Percentiles rank a stretch among this genome's conserved stretches.
phyloP scores from a whole-genome alignment of 1,140 invertebrate genomes.

The Frieseomelitta varia region DNA sequence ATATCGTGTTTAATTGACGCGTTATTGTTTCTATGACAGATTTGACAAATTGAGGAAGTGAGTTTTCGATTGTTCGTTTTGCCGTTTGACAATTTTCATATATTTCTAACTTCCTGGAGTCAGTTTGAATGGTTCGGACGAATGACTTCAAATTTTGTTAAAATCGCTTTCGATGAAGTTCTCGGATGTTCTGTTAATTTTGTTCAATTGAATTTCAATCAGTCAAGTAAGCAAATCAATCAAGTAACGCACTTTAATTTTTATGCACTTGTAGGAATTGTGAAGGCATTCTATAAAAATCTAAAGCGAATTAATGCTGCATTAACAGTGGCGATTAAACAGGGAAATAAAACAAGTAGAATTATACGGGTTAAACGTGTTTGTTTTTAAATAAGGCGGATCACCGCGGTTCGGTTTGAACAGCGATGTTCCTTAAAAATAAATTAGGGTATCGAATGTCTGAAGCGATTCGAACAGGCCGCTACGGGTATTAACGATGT shows the following conservation, averaged over 20 bases:
- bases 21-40: not conserved
- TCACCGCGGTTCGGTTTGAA: not conserved
- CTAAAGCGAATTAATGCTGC: no score
- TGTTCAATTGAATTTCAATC: no score
- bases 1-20: not conserved
- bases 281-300: no score
- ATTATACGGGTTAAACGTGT: no score
- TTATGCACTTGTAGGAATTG: no score
- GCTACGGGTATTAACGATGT: slow-evolving; percentile 51
- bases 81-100: not conserved
- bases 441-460: slow-evolving; percentile 33
- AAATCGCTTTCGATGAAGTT: not conserved
- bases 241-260: no score
- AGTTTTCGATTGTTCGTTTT: no score
- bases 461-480: slow-evolving; percentile 25
- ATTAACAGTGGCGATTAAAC: not conserved
- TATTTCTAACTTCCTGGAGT: not conserved
- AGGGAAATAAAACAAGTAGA: not conserved
- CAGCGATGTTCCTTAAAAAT: slow-evolving; percentile 18
- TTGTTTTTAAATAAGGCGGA: not conserved
- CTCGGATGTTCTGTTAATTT: no score
- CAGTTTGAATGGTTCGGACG: not conserved
- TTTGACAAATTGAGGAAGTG: not conserved
- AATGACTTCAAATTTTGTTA: not conserved
- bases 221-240: no score